A percentile compares a stretch with the other conserved stretches of the same genome.
These are phyloP conservation scores for Anoplopoma fimbria DNA, from an alignment of 2,113 vertebrate genomes.

Conservation along the genomic window DNA sequence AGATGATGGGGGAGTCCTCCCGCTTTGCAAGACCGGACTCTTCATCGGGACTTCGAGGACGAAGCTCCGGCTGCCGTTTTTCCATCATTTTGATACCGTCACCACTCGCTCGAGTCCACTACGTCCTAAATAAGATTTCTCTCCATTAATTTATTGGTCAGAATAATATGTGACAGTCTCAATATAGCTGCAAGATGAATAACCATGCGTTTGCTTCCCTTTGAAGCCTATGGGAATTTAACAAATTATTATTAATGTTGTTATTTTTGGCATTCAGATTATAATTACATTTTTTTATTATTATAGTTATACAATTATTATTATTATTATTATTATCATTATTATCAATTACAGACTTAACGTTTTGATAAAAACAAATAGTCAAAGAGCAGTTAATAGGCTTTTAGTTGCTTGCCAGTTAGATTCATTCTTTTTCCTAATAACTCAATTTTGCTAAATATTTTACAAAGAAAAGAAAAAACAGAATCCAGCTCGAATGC, in stretches of 20 bases:
- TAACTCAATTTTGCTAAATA: background rate
- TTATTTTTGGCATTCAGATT: background rate
- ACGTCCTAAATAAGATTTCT: constrained; percentile 57
- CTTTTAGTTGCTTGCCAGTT: background rate
- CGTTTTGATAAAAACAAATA: background rate
- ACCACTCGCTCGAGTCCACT: constrained; percentile 59
- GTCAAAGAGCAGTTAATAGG: background rate
- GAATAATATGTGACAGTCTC: background rate
- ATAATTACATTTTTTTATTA: background rate
- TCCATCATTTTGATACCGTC: constrained; percentile 86
- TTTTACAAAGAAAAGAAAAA: background rate
- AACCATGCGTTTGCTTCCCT: constrained; percentile 1
- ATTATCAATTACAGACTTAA: background rate
- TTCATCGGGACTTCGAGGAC: constrained; percentile 81
- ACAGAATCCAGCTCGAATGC: background rate
- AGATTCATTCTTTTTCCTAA: background rate
- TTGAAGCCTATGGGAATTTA: background rate
- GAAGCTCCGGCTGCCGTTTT: constrained; percentile 84
- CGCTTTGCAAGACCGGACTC: constrained; percentile 76
- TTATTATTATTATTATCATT: background rate
- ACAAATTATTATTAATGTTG: background rate
- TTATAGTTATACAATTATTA: background rate
- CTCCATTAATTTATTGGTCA: constrained; percentile 38
- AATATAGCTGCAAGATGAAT: background rate
- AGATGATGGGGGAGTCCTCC: constrained; percentile 75